Base-by-base conservation (phyloP, 2,113 vertebrate genomes). In the Oxygymnocypris stewartii region DNA sequence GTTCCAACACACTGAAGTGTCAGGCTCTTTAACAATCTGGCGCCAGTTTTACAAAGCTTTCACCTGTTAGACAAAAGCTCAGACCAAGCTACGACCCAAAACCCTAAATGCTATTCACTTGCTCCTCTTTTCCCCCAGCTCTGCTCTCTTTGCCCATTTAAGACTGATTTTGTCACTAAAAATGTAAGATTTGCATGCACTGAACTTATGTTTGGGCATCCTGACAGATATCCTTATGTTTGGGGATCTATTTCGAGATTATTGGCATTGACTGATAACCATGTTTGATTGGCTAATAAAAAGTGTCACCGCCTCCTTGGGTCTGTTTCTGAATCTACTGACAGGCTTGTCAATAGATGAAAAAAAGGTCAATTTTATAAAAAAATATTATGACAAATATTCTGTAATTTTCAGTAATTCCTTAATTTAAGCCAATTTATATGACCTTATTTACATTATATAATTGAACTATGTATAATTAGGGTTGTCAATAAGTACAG, bases 11-110 rank as follows among this genome's bases (percentile, higher is more conserved):
- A 90, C 91, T 93, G 89, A 93, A 94, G 95, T 95, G 94, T 95
- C 94, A 93, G 93, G 90, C 92, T 92, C 92, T 95, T 94, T 93
- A 95, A 94, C 93, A 93, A 95, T 94, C 94, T 92, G 94, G 94
- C 94, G 94, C 95, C 95, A 94, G 92, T 92, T 94, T 94, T 93
- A 94, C 93, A 95, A 95, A 95, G 95, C 94, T 91, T 95, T 95
- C 93, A 95, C 94, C 94, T 95, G 93, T 92, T 91, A 89, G 91
- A 95, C 94, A 95, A 95, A 95, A 89, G 93, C 92, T 76, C 92
- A 94, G 95, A 94, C 93, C 93, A 94, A 95, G 93, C 94, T 95
- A 94, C 94, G 92, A 94, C 93, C 93, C 91, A 90, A 94, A 93
- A 94, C 89, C 92, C 91, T 88, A 77, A 63, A 83, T 49, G 89